Evolutionary conservation across 2,797 vertebrate genomes (phyloP).

Genomic region (Antennarius maculatus): DNA sequence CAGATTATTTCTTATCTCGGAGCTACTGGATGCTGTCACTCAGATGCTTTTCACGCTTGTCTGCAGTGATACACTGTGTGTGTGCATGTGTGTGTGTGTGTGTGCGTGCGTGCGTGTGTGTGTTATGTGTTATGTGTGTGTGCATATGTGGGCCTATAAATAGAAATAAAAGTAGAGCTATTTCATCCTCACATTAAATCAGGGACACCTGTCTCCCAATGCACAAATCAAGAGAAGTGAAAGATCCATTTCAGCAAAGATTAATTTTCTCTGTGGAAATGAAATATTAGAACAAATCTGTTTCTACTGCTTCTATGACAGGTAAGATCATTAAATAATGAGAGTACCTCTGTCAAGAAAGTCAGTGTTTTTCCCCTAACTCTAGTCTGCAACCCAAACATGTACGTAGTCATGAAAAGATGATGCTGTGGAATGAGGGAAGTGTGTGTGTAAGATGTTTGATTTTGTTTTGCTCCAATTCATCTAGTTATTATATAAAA

Average conservation of each 20-base stretch:
- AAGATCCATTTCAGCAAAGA: conserved; percentile 68
- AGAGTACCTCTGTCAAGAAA: conserved; percentile 56
- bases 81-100: neutral
- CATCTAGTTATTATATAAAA: neutral
- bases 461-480: conserved; percentile 3
- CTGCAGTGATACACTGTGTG: conserved; percentile 50
- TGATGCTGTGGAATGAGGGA: neutral
- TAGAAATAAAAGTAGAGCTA: conserved; percentile 45
- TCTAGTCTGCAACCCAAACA: conserved; percentile 22
- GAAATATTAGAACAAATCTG: conserved; percentile 73
- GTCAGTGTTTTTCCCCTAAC: conserved; percentile 31
- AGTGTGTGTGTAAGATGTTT: neutral
- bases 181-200: conserved; percentile 69
- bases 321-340: conserved; percentile 78
- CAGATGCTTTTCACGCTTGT: conserved; percentile 67
- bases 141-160: conserved; percentile 20
- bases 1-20: conserved; percentile 80
- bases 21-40: conserved; percentile 77
- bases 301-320: conserved; percentile 71
- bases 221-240: conserved; percentile 56
- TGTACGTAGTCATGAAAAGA: conserved; percentile 7
- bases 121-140: conserved; percentile 15
- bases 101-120: too few species aligned
- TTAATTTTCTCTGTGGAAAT: conserved; percentile 63
- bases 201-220: conserved; percentile 66